Base-by-base conservation (phyloP, 2,888 invertebrate species). In the Hypsopygia costalis region DNA sequence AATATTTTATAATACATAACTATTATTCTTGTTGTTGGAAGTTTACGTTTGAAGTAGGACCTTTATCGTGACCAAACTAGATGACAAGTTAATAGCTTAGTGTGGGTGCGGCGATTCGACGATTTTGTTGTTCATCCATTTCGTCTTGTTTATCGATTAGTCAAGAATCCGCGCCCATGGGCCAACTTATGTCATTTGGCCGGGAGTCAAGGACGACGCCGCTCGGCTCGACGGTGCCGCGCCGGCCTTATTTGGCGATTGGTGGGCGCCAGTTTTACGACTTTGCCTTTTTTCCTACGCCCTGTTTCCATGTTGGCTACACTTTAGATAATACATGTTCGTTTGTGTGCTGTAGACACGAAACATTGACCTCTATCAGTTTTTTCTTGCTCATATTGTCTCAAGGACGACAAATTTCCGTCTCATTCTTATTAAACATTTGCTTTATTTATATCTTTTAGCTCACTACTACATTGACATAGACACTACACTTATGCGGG, bases 121-220 rank as follows among this genome's bases (percentile, higher is more conserved):
- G 58, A 67, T 71, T 75, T 60, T 67, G 66, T 61, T 73, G 68
- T 77, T 79, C 73, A 71, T 81, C 76, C 64, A 76, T 81, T 80
- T 67, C 58, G 78, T 72, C 74, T 81, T 79, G 78, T 82, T 75
- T 82, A 87, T 87, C 80, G 87, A 87, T 87, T 85, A 77, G 81
- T 70, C 70, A 77, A 80, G 79, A 83, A 67, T 81, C 78, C 86
- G 83, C 85, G 79, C 82, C 86, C 82, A 85, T 87, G 81, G 86
- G 77, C 86, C 78, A 85, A 85, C 83, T 86, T 86, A 79, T 87
- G 86, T 87, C 86, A 81, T 88, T 88, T 87, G 87, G 88, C 85
- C 65, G 79, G 80, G 81, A 83, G 81, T 88, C 88, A 87, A 88
- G 88, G 88, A 81, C 88, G 79, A 57, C 62, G 71, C 60, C 68